phyloP scores from a whole-genome alignment of 2,113 vertebrate genomes.

The Prionailurus viverrinus region DNA sequence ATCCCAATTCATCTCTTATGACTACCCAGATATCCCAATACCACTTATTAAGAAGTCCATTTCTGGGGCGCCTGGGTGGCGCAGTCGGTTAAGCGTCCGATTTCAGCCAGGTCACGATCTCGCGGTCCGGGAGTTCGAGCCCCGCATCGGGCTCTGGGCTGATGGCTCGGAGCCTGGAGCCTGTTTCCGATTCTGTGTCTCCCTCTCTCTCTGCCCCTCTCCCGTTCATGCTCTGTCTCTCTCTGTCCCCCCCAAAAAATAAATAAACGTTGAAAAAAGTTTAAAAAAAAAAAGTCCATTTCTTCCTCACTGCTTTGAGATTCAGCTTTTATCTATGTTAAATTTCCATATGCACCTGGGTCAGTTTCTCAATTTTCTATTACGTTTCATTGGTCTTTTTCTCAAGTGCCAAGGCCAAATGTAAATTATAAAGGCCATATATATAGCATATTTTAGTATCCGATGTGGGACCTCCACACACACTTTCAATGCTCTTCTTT shows the following conservation, averaged over 20 bases:
- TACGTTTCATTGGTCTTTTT: constrained; percentile 4
- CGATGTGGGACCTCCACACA: neutral
- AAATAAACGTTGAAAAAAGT: too few species aligned
- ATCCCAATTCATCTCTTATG: neutral
- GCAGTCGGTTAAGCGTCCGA: too few species aligned
- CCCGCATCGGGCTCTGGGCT: too few species aligned
- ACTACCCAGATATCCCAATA: neutral
- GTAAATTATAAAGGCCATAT: constrained; percentile 42
- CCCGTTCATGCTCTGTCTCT: too few species aligned
- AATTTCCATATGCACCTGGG: neutral
- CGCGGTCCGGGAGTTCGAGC: too few species aligned
- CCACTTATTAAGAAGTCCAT: neutral
- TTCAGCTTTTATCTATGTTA: neutral
- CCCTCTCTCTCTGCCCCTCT: too few species aligned
- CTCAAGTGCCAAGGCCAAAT: neutral
- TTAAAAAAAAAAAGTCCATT: neutral
- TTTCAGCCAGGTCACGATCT: too few species aligned
- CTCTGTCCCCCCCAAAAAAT: too few species aligned
- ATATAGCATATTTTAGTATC: constrained; percentile 37
- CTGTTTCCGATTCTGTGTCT: too few species aligned
- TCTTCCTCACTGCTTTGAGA: constrained; percentile 40
- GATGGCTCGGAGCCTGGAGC: too few species aligned
- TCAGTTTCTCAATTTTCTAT: neutral
- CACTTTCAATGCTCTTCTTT: neutral
- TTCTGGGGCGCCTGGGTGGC: neutral